phyloP scores from a whole-genome alignment of 2,797 vertebrate genomes.

The Cottoperca gobio region DNA sequence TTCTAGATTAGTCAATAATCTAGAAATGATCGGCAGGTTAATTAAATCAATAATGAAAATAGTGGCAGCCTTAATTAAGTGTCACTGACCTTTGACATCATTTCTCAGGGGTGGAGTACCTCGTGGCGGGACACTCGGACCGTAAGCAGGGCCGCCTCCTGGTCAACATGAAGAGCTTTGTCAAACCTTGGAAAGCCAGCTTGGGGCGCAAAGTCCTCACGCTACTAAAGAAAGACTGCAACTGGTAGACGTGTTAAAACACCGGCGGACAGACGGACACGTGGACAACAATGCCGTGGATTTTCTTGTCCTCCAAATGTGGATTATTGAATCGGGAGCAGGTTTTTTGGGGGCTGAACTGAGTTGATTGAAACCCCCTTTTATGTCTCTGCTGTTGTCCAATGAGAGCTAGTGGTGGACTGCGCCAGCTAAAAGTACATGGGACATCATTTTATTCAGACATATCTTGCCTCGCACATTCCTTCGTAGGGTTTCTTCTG shows the following conservation, averaged over 20 bases:
- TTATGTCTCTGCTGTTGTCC: slow-evolving; percentile 38
- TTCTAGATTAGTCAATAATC: no score
- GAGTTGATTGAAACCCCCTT: slow-evolving; percentile 24
- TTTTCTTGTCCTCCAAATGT: slow-evolving; percentile 64
- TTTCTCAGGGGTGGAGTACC: slow-evolving; percentile 91
- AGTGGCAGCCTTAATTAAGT: no score
- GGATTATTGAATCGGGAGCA: slow-evolving; percentile 39
- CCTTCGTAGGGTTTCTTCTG: slow-evolving; percentile 31
- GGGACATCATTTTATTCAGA: slow-evolving; percentile 31
- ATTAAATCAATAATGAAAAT: no score
- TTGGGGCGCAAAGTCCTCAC: slow-evolving; percentile 92
- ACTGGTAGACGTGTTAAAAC: slow-evolving; percentile 73
- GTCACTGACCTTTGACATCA: slow-evolving; percentile 11
- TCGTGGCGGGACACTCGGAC: slow-evolving; percentile 94
- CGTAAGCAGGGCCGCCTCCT: slow-evolving; percentile 88
- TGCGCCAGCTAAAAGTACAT: slow-evolving; percentile 35
- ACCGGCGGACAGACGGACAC: slow-evolving; percentile 17
- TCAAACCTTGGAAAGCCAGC: slow-evolving; percentile 93
- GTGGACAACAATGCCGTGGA: slow-evolving; percentile 44
- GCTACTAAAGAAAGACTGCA: slow-evolving; percentile 92
- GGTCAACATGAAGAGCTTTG: slow-evolving; percentile 99
- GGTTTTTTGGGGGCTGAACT: slow-evolving; percentile 21
- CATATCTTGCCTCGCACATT: slow-evolving; percentile 29
- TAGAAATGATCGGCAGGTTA: no score
- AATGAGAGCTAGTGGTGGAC: slow-evolving; percentile 31